Evolutionary conservation across 2,797 vertebrate species (phyloP).

Genomic region (Dipus sagitta): DNA sequence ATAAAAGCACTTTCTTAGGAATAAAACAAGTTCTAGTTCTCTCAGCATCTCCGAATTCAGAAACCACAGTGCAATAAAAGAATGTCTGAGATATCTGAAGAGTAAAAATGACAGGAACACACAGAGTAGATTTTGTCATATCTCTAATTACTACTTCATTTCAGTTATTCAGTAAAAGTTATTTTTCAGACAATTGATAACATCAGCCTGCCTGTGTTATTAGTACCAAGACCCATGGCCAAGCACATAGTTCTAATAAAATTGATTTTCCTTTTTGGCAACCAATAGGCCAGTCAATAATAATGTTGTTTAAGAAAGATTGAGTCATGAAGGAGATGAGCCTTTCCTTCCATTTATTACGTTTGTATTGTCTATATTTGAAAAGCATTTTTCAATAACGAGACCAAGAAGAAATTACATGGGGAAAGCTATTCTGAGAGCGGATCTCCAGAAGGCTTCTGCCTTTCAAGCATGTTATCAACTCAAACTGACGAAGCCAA

Average conservation of each 20-base stretch:
- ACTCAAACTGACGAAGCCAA: slow-evolving; percentile 48
- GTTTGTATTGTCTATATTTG: slow-evolving; percentile 89
- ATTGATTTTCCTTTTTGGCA: slow-evolving; percentile 92
- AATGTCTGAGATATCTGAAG: slow-evolving; percentile 50
- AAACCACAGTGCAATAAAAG: slow-evolving; percentile 61
- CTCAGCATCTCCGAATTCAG: slow-evolving; percentile 69
- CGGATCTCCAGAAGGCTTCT: slow-evolving; percentile 55
- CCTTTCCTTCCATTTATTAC: slow-evolving; percentile 89
- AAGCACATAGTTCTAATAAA: slow-evolving; percentile 88
- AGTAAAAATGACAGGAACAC: slow-evolving; percentile 80
- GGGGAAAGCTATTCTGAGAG: slow-evolving; percentile 61
- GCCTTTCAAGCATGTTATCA: slow-evolving; percentile 69
- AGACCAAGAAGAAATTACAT: slow-evolving; percentile 79
- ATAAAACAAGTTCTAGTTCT: slow-evolving; percentile 66
- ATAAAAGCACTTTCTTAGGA: slow-evolving; percentile 11
- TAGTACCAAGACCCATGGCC: slow-evolving; percentile 86
- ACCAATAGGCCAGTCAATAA: slow-evolving; percentile 91
- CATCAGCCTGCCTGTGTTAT: slow-evolving; percentile 87
- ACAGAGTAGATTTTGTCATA: slow-evolving; percentile 79
- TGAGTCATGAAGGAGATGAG: slow-evolving; percentile 89
- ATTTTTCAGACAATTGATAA: slow-evolving; percentile 88
- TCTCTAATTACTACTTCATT: slow-evolving; percentile 85
- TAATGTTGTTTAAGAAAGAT: slow-evolving; percentile 91
- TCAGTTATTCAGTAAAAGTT: slow-evolving; percentile 87
- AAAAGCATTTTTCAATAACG: slow-evolving; percentile 82